Base-by-base conservation (phyloP, 2,888 invertebrate species). In the Polietes domitor region DNA sequence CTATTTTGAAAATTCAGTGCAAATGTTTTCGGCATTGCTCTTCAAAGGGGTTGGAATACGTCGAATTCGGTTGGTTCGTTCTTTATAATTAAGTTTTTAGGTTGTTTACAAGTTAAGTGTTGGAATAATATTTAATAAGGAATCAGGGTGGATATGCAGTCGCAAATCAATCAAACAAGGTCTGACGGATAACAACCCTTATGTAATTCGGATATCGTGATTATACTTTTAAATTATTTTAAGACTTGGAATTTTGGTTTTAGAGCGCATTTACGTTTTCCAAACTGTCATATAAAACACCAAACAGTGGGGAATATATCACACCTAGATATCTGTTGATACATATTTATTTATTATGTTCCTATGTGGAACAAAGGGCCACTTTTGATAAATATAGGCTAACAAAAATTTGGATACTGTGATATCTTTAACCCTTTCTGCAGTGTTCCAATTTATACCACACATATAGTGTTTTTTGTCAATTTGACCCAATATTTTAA, bases 91-190 rank as follows among this genome's bases (percentile, higher is more conserved):
- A 88, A 88, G 88, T 90, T 89, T 88, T 88, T 89, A 88, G 86
- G 86, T 89, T 88, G 86, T 88, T 87, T 87, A 88, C 82, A 85
- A 83, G 87, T 89, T 88, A 90, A 89, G 89, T 88, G 89, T 71
- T 71, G 72, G 21, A 21, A 77, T 73, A 83, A 80, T 74, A 28
- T 74, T 77, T 80, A 53, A 63, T 71, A 41, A 26, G 43, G 77
- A 55, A 77, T 74, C 71, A 65, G 71, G 77, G 70, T 80, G 83
- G 43, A 75, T 68, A 1, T 41, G 21, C 24, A 10, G 53, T 50
- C 71, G 72, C 77, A 12, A 75, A 83, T 80, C 83, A 78, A 83
- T 83, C 80, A 83, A 58, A 4, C 9, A 12, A 41, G 58, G 70
- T 70, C 78, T 75, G 80, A 72, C 37, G 41, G 26, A 72, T 53